These are phyloP conservation scores for Coenonympha arcania DNA, from an alignment of 2,888 invertebrate genomes.

Conservation along the genomic window DNA sequence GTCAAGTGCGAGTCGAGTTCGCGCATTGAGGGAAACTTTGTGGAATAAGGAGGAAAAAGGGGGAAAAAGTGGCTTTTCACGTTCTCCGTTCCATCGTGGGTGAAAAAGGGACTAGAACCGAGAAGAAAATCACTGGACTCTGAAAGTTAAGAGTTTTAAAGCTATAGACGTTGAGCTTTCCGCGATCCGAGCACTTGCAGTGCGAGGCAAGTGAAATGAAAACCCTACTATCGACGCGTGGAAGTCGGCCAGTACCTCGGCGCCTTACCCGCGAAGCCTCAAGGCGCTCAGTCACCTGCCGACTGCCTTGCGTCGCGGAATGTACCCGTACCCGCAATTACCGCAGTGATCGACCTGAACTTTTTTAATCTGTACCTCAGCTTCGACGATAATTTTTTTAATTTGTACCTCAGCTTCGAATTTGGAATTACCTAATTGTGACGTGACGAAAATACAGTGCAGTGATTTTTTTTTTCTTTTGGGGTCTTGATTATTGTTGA, in stretches of 20 bases:
- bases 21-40: too few species aligned
- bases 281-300: conserved; percentile 55
- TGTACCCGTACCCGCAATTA: neutral
- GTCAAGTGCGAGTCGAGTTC: too few species aligned
- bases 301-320: conserved; percentile 31
- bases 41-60: too few species aligned
- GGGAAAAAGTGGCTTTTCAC: too few species aligned
- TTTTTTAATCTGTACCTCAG: neutral
- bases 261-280: conserved; percentile 18
- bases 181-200: conserved; percentile 8
- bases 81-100: too few species aligned
- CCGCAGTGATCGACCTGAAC: neutral
- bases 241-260: neutral
- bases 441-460: conserved; percentile 16
- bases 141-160: too few species aligned
- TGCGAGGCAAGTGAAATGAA: conserved; percentile 5
- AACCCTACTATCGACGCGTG: conserved; percentile 1
- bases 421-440: too few species aligned
- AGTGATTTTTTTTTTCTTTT: neutral
- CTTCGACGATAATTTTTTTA: neutral
- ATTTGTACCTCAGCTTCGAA: neutral
- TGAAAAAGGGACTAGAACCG: too few species aligned
- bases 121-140: too few species aligned
- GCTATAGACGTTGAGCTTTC: neutral
- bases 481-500: conserved; percentile 7